Conservation (phyloP, 2,113 vertebrate genomes). For the Crocuta crocuta region DNA sequence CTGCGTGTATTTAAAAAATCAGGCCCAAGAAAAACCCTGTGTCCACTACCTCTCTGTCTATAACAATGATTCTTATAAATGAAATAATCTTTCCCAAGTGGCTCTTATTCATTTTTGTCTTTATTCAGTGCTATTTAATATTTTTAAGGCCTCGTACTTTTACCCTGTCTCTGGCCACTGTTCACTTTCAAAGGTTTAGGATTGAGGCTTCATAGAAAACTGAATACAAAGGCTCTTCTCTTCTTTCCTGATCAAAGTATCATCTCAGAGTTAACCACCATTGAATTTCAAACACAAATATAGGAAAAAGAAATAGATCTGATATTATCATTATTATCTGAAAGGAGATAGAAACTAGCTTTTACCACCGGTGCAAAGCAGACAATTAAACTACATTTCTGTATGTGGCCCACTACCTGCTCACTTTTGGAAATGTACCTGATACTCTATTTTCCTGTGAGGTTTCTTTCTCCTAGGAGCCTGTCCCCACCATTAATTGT, state of each 20-base stretch:
- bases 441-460: background rate
- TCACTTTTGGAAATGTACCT: background rate
- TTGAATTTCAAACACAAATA: background rate
- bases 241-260: constrained; percentile 41
- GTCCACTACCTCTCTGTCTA: background rate
- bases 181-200: constrained; percentile 43
- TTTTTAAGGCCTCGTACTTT: background rate
- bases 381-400: background rate
- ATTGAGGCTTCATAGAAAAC: constrained; percentile 20
- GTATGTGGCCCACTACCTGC: background rate
- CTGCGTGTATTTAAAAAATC: background rate
- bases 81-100: background rate
- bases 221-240: constrained; percentile 7
- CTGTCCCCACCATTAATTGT: background rate
- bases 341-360: background rate
- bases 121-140: background rate
- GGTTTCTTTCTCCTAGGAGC: background rate
- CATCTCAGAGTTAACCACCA: background rate
- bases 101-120: background rate
- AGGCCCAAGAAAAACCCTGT: background rate
- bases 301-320: background rate
- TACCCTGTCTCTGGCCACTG: background rate
- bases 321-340: background rate
- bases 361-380: background rate
- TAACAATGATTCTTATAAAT: background rate